A percentile compares a stretch with the other conserved stretches of the same genome.
phyloP scores from a whole-genome alignment of 2,888 invertebrate species.

The Epinotia ramella region DNA sequence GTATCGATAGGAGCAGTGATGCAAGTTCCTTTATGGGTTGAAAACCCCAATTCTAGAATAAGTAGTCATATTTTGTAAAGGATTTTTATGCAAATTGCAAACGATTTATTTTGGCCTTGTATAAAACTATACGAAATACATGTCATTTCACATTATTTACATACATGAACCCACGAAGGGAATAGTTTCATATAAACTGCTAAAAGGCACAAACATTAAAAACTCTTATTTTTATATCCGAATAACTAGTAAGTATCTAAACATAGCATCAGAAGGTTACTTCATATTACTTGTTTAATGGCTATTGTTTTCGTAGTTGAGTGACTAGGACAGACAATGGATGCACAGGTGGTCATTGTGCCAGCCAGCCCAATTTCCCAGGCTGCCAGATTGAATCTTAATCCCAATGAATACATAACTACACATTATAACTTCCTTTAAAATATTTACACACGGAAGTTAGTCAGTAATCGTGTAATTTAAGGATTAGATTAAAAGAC shows the following conservation, averaged over 20 bases:
- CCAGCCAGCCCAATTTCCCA: conserved; percentile 54
- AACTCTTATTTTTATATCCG: not conserved
- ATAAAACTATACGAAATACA: not conserved
- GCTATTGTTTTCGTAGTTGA: conserved; percentile 48
- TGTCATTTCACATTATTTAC: not conserved
- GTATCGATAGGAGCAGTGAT: no score
- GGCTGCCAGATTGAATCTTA: conserved; percentile 39
- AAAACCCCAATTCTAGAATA: no score
- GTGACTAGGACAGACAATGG: conserved; percentile 51
- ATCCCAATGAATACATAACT: conserved; percentile 3
- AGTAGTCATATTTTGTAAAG: not conserved
- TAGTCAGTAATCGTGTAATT: not conserved
- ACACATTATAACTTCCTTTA: conserved; percentile 1
- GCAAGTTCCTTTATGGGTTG: no score
- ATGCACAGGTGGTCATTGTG: conserved; percentile 45
- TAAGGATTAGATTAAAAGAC: not conserved
- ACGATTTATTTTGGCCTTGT: not conserved
- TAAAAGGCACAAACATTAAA: not conserved
- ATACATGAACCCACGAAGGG: not conserved
- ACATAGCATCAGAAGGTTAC: conserved; percentile 24
- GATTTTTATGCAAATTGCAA: not conserved
- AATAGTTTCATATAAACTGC: not conserved
- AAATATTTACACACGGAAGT: not conserved
- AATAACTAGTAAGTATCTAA: not conserved
- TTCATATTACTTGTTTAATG: conserved; percentile 10